Evolutionary conservation across 2,797 vertebrate species (phyloP), one percentile per base, ranked within the genome.

Genomic region (Ctenopoma multispine): DNA sequence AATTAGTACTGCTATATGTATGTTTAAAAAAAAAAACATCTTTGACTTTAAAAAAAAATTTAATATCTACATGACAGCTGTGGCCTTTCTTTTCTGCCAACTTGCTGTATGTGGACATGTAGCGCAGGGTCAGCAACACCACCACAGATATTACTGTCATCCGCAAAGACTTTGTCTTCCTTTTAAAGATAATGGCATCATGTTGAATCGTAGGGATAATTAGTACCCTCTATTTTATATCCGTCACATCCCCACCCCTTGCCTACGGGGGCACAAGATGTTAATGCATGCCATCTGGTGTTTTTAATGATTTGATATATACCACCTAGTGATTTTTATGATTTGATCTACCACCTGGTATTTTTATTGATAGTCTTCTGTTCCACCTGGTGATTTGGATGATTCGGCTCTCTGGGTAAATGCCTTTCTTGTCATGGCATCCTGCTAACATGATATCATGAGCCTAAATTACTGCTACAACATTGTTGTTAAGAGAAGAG

Each of bases 271-370:
- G 91, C 91, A 90, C 91, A 92, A 90, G 90, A 94, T 93, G 92
- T 92, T 93, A 93, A 93, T 94, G 90, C 90, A 89, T 86, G 90
- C 91, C 92, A 93, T 93, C 93, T 93, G 92, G 89, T 92, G 92
- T 91, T 92, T 93, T 93, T 92, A 93, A 92, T 93, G 90, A 93
- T 93, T 92, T 93, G 88, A 93, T 92, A 92, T 92, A 92, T 92
- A 92, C 92, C 91, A 93, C 93, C 92, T 91, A 92, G 90, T 90
- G 92, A 91, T 92, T 93, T 93, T 93, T 90, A 93, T 93, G 92
- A 93, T 93, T 93, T 93, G 91, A 93, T 93, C 91, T 92, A 93
- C 92, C 92, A 93, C 92, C 92, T 93, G 92, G 92, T 92, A 93
- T 89, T 92, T 93, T 92, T 93, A 93, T 93, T 92, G 92, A 93